phyloP scores from a whole-genome alignment of 2,888 invertebrate species.

The Aspidiotus destructor region DNA sequence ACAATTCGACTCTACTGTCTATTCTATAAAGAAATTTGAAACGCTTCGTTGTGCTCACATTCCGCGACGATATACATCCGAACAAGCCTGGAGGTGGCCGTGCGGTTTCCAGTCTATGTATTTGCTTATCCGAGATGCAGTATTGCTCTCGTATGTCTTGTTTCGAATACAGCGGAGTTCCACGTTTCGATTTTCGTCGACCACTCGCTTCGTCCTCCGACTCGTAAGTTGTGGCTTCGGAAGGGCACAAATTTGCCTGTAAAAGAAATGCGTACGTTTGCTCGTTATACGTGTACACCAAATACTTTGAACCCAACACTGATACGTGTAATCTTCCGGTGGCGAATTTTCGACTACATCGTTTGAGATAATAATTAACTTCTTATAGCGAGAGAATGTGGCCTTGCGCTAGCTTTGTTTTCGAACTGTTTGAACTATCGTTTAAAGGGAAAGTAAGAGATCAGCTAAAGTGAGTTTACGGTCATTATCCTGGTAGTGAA shows the following conservation, averaged over 20 bases:
- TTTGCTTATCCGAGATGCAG: slow-evolving; percentile 82
- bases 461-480: too few relatives aligned
- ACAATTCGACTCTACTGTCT: too few relatives aligned
- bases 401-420: too few relatives aligned
- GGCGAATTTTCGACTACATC: too few relatives aligned
- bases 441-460: too few relatives aligned
- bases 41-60: slow-evolving; percentile 37
- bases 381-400: too few relatives aligned
- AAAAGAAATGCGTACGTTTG: background rate
- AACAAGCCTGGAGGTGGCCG: slow-evolving; percentile 57
- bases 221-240: slow-evolving; percentile 29
- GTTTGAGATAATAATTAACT: too few relatives aligned
- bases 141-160: slow-evolving; percentile 87
- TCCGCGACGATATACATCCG: slow-evolving; percentile 62
- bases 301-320: background rate
- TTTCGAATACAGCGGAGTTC: slow-evolving; percentile 63
- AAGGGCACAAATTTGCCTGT: slow-evolving; percentile 27
- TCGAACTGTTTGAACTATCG: too few relatives aligned
- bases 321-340: too few relatives aligned
- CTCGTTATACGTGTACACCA: background rate
- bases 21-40: too few relatives aligned
- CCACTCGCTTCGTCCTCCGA: slow-evolving; percentile 27
- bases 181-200: slow-evolving; percentile 21
- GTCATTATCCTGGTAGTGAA: too few relatives aligned
- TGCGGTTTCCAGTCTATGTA: slow-evolving; percentile 64